phyloP scores from a whole-genome alignment of 2,797 vertebrate species.

The Podargus strigoides region DNA sequence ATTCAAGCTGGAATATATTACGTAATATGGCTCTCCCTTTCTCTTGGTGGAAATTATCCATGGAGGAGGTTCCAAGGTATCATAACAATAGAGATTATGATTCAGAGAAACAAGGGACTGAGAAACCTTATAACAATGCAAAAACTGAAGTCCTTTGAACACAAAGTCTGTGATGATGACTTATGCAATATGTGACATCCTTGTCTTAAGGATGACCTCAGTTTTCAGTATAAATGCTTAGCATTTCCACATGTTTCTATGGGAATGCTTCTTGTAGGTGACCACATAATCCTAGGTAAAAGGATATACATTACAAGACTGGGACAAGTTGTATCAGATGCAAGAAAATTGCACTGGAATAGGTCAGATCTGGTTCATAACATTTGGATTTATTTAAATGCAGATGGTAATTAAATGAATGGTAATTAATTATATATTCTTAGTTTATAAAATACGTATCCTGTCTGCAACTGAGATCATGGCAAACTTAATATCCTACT shows the following conservation, averaged over 20 bases:
- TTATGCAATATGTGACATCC: neutral
- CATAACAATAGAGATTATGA: neutral
- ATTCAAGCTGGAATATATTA: neutral
- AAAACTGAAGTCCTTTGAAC: neutral
- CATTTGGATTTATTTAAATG: neutral
- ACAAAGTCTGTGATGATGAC: neutral
- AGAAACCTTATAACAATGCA: neutral
- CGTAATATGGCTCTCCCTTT: neutral
- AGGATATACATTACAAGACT: neutral
- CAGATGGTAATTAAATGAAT: neutral
- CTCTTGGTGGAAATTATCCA: neutral
- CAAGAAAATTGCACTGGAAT: neutral
- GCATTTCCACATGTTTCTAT: neutral
- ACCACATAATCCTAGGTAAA: neutral
- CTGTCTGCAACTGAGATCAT: neutral
- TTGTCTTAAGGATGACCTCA: neutral
- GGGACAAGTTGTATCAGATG: neutral
- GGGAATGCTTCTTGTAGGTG: neutral
- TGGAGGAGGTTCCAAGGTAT: neutral
- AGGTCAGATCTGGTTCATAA: neutral
- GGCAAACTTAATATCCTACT: neutral
- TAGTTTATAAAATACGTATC: neutral
- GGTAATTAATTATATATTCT: neutral
- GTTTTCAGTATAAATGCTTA: neutral
- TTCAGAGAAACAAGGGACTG: neutral